Evolutionary conservation across 1,140 invertebrate genomes (phyloP), one percentile per base, ranked within the genome.

Genomic region (Pseudoatta argentina): DNA sequence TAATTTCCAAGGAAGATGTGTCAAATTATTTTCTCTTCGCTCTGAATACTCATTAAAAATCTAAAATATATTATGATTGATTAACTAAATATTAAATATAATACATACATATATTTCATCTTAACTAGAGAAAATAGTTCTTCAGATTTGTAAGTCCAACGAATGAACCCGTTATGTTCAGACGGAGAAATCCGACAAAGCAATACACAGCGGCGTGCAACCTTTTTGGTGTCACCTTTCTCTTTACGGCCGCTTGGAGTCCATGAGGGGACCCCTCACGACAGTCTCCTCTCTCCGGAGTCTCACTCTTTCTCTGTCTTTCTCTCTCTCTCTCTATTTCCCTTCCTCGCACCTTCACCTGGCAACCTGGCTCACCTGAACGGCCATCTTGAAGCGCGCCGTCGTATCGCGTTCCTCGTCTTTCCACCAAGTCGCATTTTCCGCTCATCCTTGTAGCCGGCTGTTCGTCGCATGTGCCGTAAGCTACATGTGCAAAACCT

Each of bases 341-440:
- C 57, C 53, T 59, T 21, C 79, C 75, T 85, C 88, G 34, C 77
- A 78, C 71, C n/a, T 87, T 79, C 86, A 88, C 88, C 91, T 91
- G 88, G 82, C 82, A 87, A 87, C 73, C 82, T 87, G 51, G 55
- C 86, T 85, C 71, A 90, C 90, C 88, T 78, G 85, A 81, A 81
- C 91, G 86, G 91, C 91, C 91, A 92, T 92, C 91, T 92, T 92
- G 83, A 88, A 44, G 57, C 79, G 69, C 27, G 77, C 71, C 59
- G 69, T 71, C 61, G 64, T 82, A 82, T 91, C 87, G 77, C 85
- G 87, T 83, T 88, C 83, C 86, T 91, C 86, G 90, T 85, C 85
- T 67, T 66, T 83, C 66, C 86, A 34, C 63, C 82, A 51, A 67
- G 63, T 39, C 79, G 61, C 61, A 83, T 85, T 89, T 75, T 73